Conservation (phyloP, 1,140 invertebrate genomes). For the Antheraea mylitta region DNA sequence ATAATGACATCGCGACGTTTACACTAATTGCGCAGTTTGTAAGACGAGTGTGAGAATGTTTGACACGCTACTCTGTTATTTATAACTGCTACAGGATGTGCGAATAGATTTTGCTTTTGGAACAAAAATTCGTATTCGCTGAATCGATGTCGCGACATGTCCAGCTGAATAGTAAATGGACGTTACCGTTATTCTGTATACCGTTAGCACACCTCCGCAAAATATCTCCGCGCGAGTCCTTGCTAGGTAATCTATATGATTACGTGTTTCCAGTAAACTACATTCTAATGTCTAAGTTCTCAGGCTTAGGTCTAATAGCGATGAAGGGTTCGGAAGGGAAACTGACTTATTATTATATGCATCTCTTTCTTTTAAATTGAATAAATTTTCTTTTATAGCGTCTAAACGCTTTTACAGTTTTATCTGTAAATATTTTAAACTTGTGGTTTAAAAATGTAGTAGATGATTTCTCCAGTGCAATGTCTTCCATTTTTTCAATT, state of each 20-base stretch:
- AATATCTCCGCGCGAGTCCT: conserved; percentile 41
- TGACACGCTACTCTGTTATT: background rate
- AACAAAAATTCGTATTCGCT: conserved; percentile 53
- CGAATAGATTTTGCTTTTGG: conserved; percentile 29
- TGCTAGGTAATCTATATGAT: conserved; percentile 20
- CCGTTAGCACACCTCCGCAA: conserved; percentile 58
- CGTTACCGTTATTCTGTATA: conserved; percentile 53
- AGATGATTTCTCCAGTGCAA: too few relatives aligned
- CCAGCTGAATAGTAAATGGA: conserved; percentile 64
- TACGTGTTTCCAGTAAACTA: background rate
- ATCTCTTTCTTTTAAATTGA: too few relatives aligned
- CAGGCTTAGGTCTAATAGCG: too few relatives aligned
- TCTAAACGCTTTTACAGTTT: too few relatives aligned
- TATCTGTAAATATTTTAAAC: too few relatives aligned
- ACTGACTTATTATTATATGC: too few relatives aligned
- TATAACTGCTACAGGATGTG: conserved; percentile 23
- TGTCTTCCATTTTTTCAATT: too few relatives aligned
- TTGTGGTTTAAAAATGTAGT: too few relatives aligned
- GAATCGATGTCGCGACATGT: conserved; percentile 46
- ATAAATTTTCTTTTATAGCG: too few relatives aligned
- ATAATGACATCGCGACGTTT: background rate
- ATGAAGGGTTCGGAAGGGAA: too few relatives aligned
- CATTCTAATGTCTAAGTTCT: too few relatives aligned
- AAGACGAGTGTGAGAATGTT: background rate
- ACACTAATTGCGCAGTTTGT: conserved; percentile 1